phyloP scores from a whole-genome alignment of 2,797 vertebrate genomes.

The Coregonus suidteri region DNA sequence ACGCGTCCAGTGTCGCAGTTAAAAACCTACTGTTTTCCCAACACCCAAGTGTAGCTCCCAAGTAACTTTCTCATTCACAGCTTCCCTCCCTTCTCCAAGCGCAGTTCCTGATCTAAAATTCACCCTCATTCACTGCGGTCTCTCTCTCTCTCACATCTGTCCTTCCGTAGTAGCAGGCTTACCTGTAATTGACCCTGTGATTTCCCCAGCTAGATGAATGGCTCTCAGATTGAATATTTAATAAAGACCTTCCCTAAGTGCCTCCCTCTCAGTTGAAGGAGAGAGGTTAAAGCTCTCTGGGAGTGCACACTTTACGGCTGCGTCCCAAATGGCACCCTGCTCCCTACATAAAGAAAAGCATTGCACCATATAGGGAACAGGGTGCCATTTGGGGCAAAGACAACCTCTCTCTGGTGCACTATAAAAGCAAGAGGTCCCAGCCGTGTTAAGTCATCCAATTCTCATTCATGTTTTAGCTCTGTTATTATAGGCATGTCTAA shows the following conservation, averaged over 20 bases:
- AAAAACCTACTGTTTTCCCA: not conserved
- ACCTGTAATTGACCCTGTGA: slow-evolving; percentile 9
- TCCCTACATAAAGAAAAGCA: not conserved
- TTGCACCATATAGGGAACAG: not conserved
- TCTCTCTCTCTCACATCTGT: slow-evolving; percentile 10
- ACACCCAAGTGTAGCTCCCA: not conserved
- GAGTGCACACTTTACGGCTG: not conserved
- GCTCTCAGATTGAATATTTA: slow-evolving; percentile 51
- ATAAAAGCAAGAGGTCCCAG: slow-evolving; percentile 28
- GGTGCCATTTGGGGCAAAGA: not conserved
- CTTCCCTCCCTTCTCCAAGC: not conserved
- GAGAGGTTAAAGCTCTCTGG: slow-evolving; percentile 45
- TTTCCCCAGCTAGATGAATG: slow-evolving; percentile 39
- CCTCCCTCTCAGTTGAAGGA: slow-evolving; percentile 15
- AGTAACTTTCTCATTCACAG: not conserved
- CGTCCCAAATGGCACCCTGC: not conserved
- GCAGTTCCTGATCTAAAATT: slow-evolving; percentile 16
- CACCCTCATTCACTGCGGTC: slow-evolving; percentile 22
- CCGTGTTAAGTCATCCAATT: slow-evolving; percentile 39
- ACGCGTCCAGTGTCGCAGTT: no score
- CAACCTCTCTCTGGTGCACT: slow-evolving; percentile 26
- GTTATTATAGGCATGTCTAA: slow-evolving; percentile 34
- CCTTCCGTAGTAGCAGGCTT: not conserved
- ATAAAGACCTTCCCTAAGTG: slow-evolving; percentile 24
- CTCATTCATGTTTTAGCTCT: slow-evolving; percentile 59